A percentile compares a stretch with the other conserved stretches of the same genome.
Evolutionary conservation across 2,888 invertebrate species (phyloP).

Genomic region (Drosophila lacicola): DNA sequence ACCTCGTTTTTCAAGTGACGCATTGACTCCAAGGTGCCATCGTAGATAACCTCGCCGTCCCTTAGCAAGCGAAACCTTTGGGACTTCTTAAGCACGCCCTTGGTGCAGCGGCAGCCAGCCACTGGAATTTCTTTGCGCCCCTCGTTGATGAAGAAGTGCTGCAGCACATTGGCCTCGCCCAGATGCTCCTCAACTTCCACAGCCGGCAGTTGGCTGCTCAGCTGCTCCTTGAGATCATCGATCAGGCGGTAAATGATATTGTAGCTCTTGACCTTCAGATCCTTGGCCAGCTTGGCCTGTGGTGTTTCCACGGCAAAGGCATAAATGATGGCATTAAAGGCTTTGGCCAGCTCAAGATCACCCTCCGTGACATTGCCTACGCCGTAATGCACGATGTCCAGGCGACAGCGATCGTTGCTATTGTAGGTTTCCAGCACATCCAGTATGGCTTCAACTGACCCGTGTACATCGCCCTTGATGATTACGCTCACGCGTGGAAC

Average conservation of each 20-base stretch:
- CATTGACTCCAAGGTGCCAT: slow-evolving; percentile 92
- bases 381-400: slow-evolving; percentile 95
- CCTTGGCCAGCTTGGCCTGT: slow-evolving; percentile 73
- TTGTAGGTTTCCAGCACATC: slow-evolving; percentile 95
- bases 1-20: slow-evolving; percentile 96
- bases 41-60: slow-evolving; percentile 88
- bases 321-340: slow-evolving; percentile 93
- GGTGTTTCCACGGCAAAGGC: slow-evolving; percentile 92
- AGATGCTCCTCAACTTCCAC: slow-evolving; percentile 91
- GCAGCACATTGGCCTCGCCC: slow-evolving; percentile 94
- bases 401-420: slow-evolving; percentile 89
- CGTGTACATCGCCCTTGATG: slow-evolving; percentile 96
- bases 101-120: slow-evolving; percentile 94
- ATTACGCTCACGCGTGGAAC: slow-evolving; percentile 87
- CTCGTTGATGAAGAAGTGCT: slow-evolving; percentile 92
- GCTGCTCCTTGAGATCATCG: slow-evolving; percentile 93
- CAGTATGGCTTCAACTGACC: slow-evolving; percentile 97
- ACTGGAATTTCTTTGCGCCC: slow-evolving; percentile 92
- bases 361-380: slow-evolving; percentile 94
- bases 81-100: slow-evolving; percentile 90
- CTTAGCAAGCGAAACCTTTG: slow-evolving; percentile 90
- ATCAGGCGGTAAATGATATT: slow-evolving; percentile 97
- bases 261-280: slow-evolving; percentile 88
- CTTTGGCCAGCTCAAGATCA: slow-evolving; percentile 92
- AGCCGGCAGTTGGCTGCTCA: slow-evolving; percentile 90